These are phyloP conservation scores for Ctenomys sociabilis DNA, from an alignment of 2,113 vertebrate genomes.

Conservation along the genomic window DNA sequence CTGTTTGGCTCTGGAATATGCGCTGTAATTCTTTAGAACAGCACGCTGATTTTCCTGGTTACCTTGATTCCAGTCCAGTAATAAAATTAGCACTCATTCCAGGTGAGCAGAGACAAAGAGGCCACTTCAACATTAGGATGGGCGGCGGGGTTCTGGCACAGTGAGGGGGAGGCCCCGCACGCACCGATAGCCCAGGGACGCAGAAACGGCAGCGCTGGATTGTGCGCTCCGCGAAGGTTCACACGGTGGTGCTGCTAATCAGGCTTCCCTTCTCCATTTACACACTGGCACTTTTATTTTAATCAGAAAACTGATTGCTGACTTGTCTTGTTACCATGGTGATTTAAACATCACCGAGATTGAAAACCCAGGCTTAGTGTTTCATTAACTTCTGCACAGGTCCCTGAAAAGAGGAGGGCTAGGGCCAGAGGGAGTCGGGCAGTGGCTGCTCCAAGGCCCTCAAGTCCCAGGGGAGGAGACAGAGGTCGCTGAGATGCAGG, in stretches of 20 bases:
- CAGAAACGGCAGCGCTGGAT: not conserved
- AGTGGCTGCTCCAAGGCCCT: not conserved
- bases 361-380: constrained; percentile 26
- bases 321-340: constrained; percentile 75
- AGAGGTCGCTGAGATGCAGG: not conserved
- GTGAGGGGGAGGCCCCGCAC: not conserved
- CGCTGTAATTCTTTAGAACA: constrained; percentile 49
- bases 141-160: not conserved
- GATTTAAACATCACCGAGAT: constrained; percentile 54
- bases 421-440: not conserved
- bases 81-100: constrained; percentile 53
- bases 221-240: not conserved
- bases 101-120: constrained; percentile 57
- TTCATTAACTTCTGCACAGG: constrained; percentile 50
- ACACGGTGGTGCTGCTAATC: constrained; percentile 8
- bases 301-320: constrained; percentile 73
- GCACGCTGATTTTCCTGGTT: not conserved
- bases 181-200: not conserved
- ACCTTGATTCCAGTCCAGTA: constrained; percentile 51
- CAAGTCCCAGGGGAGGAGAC: not conserved
- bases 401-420: not conserved
- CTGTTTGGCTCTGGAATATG: constrained; percentile 6
- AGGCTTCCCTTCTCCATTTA: constrained; percentile 32
- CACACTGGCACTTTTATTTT: constrained; percentile 46
- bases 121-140: constrained; percentile 4